Base-by-base conservation (phyloP, 1,140 invertebrate genomes). In the Mylabris phalerata region DNA sequence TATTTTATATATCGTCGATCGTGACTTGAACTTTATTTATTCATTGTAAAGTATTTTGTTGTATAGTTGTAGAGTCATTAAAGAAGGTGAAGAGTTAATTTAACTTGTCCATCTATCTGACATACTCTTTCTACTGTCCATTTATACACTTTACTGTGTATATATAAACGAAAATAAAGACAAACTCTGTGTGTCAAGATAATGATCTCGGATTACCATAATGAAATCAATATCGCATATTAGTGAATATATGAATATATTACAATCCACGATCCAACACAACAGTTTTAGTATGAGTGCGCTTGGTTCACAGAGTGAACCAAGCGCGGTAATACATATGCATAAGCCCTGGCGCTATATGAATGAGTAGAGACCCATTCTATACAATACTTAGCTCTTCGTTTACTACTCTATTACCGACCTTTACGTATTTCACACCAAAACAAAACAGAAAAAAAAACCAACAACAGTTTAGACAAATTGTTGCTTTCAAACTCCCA, bases 201-300 rank as follows among this genome's bases (percentile, higher is more conserved):
- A 70, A 68, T 65, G 60, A 70, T 68, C 66, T 57, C 25, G 56
- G 62, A 70, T 70, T 70, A 70, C 67, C 68, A 70, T 70, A 70
- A 70, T 68, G 68, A 70, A 70, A 70, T 70, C 68, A 70, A 70
- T 70, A 70, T 67, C 63, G 66, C 66, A 65, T 70, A 68, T 70
- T 68, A 70, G 66, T 70, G 68, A 70, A 70, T 70, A 70, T 67
- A 70, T 70, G 65, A 70, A 68, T 70, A 70, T 57, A 66, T 65
- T 68, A 68, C 58, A 48, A 47, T 41, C 46, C 50, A 60, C 46
- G 50, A 48, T 51, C 44, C 27, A 42, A 7, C 32, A 32, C 32
- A 32, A 32, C 32, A 32, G 32, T 32, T 1, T 32, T 32, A 32
- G 32, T 32, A 7, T 32, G 32, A 32, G 32, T 32, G 32, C 32